Conservation (phyloP, 2,797 vertebrate species). For the Limosa lapponica region DNA sequence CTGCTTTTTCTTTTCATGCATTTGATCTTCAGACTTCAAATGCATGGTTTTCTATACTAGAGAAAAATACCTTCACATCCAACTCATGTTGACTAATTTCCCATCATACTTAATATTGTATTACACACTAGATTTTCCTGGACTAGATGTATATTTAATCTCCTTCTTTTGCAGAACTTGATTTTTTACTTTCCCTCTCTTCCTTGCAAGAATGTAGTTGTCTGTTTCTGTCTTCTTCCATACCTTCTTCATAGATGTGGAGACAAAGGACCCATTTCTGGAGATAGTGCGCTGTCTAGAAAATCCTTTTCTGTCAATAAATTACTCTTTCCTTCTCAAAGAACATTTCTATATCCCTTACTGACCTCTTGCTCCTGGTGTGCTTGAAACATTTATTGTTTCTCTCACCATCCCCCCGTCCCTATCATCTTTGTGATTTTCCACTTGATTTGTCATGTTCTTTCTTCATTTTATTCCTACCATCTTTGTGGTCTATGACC, state of each 20-base stretch:
- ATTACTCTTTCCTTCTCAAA: neutral
- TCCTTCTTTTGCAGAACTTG: neutral
- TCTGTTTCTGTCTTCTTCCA: neutral
- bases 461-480: neutral
- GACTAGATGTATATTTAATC: neutral
- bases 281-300: neutral
- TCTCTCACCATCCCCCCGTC: neutral
- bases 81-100: neutral
- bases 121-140: neutral
- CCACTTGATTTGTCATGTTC: neutral
- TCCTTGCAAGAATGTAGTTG: neutral
- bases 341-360: neutral
- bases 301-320: neutral
- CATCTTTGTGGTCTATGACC: neutral
- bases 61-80: neutral
- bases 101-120: neutral
- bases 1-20: neutral
- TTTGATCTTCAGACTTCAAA: neutral
- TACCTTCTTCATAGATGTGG: neutral
- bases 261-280: neutral
- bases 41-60: neutral
- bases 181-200: neutral
- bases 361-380: neutral
- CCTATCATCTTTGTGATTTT: neutral
- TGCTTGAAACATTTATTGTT: slow-evolving; percentile 8